Base-by-base conservation (phyloP, 2,113 vertebrate genomes). In the Columba janthina region DNA sequence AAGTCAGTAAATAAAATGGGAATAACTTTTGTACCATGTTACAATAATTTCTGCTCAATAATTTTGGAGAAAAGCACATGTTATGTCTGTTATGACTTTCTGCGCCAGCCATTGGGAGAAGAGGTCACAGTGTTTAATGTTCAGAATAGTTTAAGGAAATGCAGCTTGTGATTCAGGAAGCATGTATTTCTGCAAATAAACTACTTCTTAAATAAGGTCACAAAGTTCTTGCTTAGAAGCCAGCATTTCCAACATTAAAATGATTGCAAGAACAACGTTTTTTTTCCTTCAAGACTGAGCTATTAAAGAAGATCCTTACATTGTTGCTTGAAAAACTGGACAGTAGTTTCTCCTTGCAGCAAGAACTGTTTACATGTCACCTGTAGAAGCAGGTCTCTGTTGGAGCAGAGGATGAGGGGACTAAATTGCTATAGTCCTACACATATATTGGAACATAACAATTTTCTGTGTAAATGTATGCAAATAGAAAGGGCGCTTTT, bases 1-100 rank as follows among this genome's bases (percentile, higher is more conserved):
- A 95, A 84, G 75, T 82, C 93, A 67, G 76, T 85, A 96, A 97
- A 98, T 97, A 96, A 98, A 97, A 96, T 58, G 25, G 85, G 66
- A 97, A 67, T 82, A 62, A 95, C 79, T 82, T 89, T 89, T 93
- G 76, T 97, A 94, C 62, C 88, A 87, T n/a, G 67, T 73, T 36
- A 54, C 75, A 85, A 61, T 82, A 87, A 85, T 82, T 77, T 92
- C 72, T 93, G 32, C 81, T 91, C 87, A 70, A 10, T 89, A 51
- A 57, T 88, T 95, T 74, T 93, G 74, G 72, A 92, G 73, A 74
- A 81, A 90, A 93, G 44, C 28, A 71, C 12, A 7, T 38, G 11
- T 34, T 93, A 26, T 24, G 8, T 72, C 88, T 91, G 28, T 70
- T 92, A 29, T 2, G 9, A 78, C 78, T 96, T 88, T 91, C 71